A percentile compares a stretch with the other conserved stretches of the same genome.
These are phyloP conservation scores for Nesoenas mayeri DNA, from an alignment of 2,113 vertebrate species.

Conservation along the genomic window DNA sequence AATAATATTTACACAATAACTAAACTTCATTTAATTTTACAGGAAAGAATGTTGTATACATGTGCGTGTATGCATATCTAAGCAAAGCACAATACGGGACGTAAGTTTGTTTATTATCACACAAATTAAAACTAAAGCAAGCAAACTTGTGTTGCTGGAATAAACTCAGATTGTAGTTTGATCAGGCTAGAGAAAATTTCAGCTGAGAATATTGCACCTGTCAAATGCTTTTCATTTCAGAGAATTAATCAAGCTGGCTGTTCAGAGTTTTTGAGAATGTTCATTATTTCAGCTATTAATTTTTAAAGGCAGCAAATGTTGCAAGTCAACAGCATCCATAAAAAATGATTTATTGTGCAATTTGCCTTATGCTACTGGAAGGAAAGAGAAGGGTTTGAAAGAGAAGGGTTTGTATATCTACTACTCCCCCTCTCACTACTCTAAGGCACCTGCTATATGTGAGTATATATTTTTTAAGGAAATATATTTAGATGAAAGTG, in stretches of 20 bases:
- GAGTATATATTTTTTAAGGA: not conserved
- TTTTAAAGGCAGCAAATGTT: conserved; percentile 81
- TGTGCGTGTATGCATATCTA: not conserved
- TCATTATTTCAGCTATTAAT: conserved; percentile 84
- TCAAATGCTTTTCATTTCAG: conserved; percentile 72
- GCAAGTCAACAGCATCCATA: conserved; percentile 77
- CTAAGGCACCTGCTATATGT: not conserved
- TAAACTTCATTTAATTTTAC: conserved; percentile 57
- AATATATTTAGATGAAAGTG: conserved; percentile 57
- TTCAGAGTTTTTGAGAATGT: conserved; percentile 70
- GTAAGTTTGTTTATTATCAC: conserved; percentile 37
- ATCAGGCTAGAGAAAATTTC: conserved; percentile 46
- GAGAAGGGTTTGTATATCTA: conserved; percentile 29
- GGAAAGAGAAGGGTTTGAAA: conserved; percentile 49
- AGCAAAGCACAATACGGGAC: not conserved
- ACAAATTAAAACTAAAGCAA: conserved; percentile 46
- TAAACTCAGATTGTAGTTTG: conserved; percentile 13
- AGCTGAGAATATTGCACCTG: conserved; percentile 67
- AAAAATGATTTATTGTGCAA: conserved; percentile 78
- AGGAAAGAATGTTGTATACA: not conserved
- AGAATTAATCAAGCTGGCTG: conserved; percentile 75
- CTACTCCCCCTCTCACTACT: conserved; percentile 17
- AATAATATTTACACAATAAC: conserved; percentile 72
- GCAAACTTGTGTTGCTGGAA: not conserved
- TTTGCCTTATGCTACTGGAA: conserved; percentile 70